Evolutionary conservation across 1,140 invertebrate species (phyloP), one percentile per base, ranked within the genome.

Genomic region (Drosophila kohkoa): DNA sequence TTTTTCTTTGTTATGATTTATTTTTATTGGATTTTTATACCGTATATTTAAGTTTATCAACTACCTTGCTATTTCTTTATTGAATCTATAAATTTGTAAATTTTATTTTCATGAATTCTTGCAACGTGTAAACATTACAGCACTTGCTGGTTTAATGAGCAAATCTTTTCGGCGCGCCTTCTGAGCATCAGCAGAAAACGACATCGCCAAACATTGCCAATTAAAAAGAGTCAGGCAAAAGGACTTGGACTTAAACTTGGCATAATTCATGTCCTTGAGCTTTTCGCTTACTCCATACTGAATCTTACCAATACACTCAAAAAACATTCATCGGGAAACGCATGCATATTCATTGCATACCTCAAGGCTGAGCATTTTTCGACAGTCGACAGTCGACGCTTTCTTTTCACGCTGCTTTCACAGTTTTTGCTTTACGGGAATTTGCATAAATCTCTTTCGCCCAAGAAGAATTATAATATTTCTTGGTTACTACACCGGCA

Each of bases 141-240:
- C 41, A 25, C 46, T 80, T 45, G 79, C 55, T 66, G 82, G 67
- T 77, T 87, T 89, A 88, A 88, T 88, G 78, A 89, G 85, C 71
- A 88, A 89, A 88, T 88, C 85, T 88, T 80, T 82, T 78, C 62
- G 69, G 78, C 70, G 54, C 52, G 55, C 41, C 68, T 63, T 69
- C 54, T 65, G 41, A 52, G 51, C 68, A 82, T 78, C 68, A 77
- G 73, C 64, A 87, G 66, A 88, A 87, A 80, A 75, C 74, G 52
- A 45, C 45, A 10, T 38, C 35, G 66, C 46, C 49, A 81, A 75
- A 67, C 78, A 67, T 83, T 80, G 78, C 83, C 81, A 88, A 89
- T 85, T 89, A 79, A 88, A 38, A 54, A 48, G 65, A 35, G 45
- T 13, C 32, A 20, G 54, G 46, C 45, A 48, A 46, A 64, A 49